These are phyloP conservation scores for Halesus radiatus DNA, from an alignment of 1,140 invertebrate species.

Conservation along the genomic window DNA sequence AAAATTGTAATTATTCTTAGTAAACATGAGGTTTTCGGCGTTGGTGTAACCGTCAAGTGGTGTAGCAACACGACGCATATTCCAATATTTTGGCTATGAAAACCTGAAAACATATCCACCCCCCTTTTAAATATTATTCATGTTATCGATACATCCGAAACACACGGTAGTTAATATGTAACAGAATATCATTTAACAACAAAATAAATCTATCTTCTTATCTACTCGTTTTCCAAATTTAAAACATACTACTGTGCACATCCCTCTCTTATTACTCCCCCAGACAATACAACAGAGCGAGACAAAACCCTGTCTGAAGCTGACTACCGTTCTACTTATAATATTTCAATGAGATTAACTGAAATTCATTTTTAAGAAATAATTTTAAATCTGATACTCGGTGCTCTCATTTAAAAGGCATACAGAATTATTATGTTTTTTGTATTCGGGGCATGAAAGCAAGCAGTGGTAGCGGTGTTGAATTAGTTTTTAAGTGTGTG, in stretches of 20 bases:
- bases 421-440: background rate
- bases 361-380: no score
- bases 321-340: background rate
- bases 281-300: background rate
- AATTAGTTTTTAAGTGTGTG: background rate
- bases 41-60: no score
- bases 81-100: no score
- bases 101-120: no score
- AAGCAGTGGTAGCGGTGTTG: background rate
- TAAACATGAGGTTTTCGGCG: no score
- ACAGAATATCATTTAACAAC: constrained; percentile 15
- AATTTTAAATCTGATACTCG: no score
- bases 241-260: background rate
- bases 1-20: no score
- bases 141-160: background rate
- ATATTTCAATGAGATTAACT: no score
- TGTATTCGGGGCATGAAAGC: background rate
- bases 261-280: background rate
- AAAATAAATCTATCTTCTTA: background rate
- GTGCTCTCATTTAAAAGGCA: no score
- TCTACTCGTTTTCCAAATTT: background rate
- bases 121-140: no score
- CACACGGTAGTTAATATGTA: constrained; percentile 19
- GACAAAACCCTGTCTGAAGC: background rate
- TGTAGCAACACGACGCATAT: no score